Conservation (phyloP, 2,113 vertebrate genomes). For the Psammodynastes pulverulentus region DNA sequence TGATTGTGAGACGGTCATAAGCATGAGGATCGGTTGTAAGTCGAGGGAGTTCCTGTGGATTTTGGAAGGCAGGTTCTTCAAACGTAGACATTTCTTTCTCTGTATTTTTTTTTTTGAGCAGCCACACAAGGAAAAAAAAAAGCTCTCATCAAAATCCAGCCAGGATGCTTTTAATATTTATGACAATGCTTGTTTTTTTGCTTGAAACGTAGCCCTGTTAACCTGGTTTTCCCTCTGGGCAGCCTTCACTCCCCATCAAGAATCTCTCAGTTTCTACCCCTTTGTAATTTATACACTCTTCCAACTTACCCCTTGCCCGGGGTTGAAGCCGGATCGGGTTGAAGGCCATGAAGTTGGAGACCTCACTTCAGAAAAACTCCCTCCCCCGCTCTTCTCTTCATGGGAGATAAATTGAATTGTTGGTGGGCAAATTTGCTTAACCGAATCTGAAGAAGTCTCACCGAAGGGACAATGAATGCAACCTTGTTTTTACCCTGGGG, state of each 20-base stretch:
- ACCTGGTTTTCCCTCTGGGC: not conserved
- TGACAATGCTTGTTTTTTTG: not conserved
- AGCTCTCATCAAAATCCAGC: not conserved
- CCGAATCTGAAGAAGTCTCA: not conserved
- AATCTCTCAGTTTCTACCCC: not conserved
- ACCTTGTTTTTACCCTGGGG: not conserved
- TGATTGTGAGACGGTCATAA: not conserved
- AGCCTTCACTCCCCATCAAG: not conserved
- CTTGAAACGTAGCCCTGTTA: not conserved
- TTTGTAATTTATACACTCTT: not conserved
- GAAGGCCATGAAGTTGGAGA: not conserved
- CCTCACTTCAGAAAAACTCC: not conserved
- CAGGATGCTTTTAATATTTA: not conserved
- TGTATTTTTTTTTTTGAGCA: not conserved
- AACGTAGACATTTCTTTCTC: not conserved
- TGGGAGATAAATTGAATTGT: not conserved
- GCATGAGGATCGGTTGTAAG: not conserved
- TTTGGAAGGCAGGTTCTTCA: not conserved
- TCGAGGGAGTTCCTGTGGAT: not conserved
- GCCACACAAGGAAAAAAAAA: not conserved
- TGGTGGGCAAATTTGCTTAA: not conserved
- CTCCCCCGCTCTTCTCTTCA: not conserved
- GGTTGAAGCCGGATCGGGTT: not conserved
- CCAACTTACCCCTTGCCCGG: not conserved
- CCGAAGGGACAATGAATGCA: not conserved